Base-by-base conservation (phyloP, 2,888 invertebrate genomes). In the Callosobruchus maculatus region DNA sequence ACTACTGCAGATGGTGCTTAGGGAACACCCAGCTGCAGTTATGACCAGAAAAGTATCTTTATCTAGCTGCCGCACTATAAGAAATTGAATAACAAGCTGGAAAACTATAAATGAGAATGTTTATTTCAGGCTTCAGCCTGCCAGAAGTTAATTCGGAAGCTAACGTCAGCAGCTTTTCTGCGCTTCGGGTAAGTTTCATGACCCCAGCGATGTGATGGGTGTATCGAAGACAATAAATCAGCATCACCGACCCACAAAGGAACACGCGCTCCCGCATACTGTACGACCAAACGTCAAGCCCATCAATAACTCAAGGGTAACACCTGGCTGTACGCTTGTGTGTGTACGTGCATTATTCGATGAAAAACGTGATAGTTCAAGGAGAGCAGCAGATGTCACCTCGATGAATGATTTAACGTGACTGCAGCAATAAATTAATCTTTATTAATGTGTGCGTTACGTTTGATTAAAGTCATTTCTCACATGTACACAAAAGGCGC, bases 361-460 rank as follows among this genome's bases (percentile, higher is more conserved):
- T 83, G 82, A 83, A 83, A 83, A 84, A 83, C 84, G 84, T 84
- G 84, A 84, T 84, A 84, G 85, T 84, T 84, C 84, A 85, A 85
- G 85, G 85, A 82, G 80, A 84, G 79, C 84, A 79, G 83, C 82
- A 83, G 83, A 83, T 84, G 84, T 84, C 84, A 84, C 82, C 82
- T 79, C 80, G 81, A 5, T 84, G 84, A 84, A 82, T 84, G 84
- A 84, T 84, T 84, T 84, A 84, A 82, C 81, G 80, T 77, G 78
- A 79, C 80, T 78, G 79, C 78, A 76, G 82, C 80, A 82, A 83
- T 83, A 82, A 82, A 83, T 83, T 83, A 83, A 82, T 83, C 83
- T 79, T 82, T 83, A 83, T 84, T 82, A 83, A 83, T 82, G 82
- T 78, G 76, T 22, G 9, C 21, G 21, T 69, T 79, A 77, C 79